Conservation (phyloP, 1,140 invertebrate species). For the Drosophila hydei region DNA sequence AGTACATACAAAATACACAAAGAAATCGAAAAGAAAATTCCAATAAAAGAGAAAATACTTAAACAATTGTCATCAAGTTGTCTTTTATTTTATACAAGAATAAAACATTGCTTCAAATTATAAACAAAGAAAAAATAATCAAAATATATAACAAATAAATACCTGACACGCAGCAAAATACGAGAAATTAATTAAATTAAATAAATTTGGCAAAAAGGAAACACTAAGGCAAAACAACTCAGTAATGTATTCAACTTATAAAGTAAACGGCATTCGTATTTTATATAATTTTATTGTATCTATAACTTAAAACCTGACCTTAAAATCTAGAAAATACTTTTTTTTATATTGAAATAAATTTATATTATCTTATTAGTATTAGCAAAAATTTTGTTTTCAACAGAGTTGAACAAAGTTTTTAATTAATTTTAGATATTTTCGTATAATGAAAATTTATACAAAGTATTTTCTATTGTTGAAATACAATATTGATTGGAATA, state of each 20-base stretch:
- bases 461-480: not conserved
- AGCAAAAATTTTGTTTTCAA: not conserved
- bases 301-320: too few species aligned
- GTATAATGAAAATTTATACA: constrained; percentile 20
- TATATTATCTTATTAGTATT: not conserved
- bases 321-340: too few species aligned
- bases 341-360: not conserved
- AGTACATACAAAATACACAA: constrained; percentile 49
- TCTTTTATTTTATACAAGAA: constrained; percentile 79
- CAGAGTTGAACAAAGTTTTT: not conserved
- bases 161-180: constrained; percentile 45
- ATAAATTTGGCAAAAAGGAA: constrained; percentile 40
- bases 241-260: constrained; percentile 15
- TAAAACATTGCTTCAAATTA: constrained; percentile 42
- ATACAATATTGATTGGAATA: not conserved
- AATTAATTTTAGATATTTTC: constrained; percentile 2
- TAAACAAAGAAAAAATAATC: constrained; percentile 25
- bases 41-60: constrained; percentile 77
- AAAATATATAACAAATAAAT: constrained; percentile 30
- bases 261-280: not conserved
- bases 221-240: constrained; percentile 9
- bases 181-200: constrained; percentile 8
- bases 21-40: constrained; percentile 51
- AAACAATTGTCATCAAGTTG: constrained; percentile 78
- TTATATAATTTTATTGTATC: too few species aligned